These are phyloP conservation scores for Antheraea mylitta DNA, from an alignment of 1,140 invertebrate genomes.

Conservation along the genomic window DNA sequence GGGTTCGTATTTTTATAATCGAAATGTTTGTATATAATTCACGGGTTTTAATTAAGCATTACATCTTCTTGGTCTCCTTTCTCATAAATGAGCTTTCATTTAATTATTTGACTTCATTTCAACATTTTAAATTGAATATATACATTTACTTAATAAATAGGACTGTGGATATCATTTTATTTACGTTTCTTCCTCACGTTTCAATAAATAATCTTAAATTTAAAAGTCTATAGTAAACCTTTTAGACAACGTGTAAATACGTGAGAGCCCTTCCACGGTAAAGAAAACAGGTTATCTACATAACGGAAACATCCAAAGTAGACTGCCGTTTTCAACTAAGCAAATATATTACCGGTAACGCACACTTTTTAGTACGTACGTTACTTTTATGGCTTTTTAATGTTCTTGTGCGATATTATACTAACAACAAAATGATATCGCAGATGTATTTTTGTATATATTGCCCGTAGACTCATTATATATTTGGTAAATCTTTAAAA, in stretches of 20 bases:
- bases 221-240: not conserved
- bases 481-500: not conserved
- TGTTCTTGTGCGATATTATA: slow-evolving; percentile 4
- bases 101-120: too few relatives aligned
- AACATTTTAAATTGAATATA: too few relatives aligned
- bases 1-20: too few relatives aligned
- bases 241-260: slow-evolving; percentile 4
- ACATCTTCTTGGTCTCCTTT: too few relatives aligned
- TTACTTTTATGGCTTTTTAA: slow-evolving; percentile 5
- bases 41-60: too few relatives aligned
- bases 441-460: not conserved
- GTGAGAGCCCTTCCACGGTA: not conserved
- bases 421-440: not conserved
- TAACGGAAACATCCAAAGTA: slow-evolving; percentile 2
- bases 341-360: not conserved
- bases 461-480: not conserved
- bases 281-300: slow-evolving; percentile 7
- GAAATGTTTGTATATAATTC: too few relatives aligned
- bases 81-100: too few relatives aligned
- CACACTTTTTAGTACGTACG: not conserved
- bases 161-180: not conserved
- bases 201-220: not conserved
- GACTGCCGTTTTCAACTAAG: not conserved
- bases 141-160: too few relatives aligned
- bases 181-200: not conserved